phyloP scores from a whole-genome alignment of 2,888 invertebrate species.

The Phasia obesa region DNA sequence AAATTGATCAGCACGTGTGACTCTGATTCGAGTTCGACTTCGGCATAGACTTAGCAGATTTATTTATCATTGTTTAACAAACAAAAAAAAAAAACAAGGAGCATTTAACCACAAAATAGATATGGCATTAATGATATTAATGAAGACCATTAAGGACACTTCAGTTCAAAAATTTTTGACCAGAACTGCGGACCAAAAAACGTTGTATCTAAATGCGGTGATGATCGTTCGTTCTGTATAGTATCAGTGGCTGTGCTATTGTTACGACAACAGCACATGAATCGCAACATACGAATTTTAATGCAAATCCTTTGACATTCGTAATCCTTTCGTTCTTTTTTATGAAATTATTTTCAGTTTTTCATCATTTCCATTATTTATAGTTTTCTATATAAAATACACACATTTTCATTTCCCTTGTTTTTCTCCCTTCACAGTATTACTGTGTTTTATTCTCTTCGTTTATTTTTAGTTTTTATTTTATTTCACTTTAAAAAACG shows the following conservation, averaged over 20 bases:
- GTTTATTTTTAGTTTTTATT: conserved; percentile 35
- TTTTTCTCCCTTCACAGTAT: conserved; percentile 16
- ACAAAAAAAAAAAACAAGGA: too few species aligned
- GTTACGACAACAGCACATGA: conserved; percentile 40
- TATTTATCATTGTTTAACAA: too few species aligned
- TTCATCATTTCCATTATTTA: conserved; percentile 46
- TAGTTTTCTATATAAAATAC: conserved; percentile 5
- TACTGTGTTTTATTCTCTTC: conserved; percentile 19
- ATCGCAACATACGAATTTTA: conserved; percentile 62
- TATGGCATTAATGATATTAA: too few species aligned
- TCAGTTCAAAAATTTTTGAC: too few species aligned
- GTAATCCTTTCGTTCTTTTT: conserved; percentile 70
- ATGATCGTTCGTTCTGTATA: neutral
- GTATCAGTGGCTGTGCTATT: neutral
- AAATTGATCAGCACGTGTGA: too few species aligned
- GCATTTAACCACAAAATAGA: too few species aligned
- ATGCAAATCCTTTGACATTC: conserved; percentile 73
- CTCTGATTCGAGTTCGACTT: too few species aligned
- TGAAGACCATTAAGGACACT: too few species aligned
- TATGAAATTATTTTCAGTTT: conserved; percentile 26
- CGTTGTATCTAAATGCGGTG: too few species aligned
- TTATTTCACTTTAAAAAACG: conserved; percentile 63
- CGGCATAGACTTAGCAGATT: too few species aligned
- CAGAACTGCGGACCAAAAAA: too few species aligned
- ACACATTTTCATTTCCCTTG: conserved; percentile 5